These are phyloP conservation scores for Apodemia zela DNA, from an alignment of 2,888 invertebrate species.

Conservation along the genomic window DNA sequence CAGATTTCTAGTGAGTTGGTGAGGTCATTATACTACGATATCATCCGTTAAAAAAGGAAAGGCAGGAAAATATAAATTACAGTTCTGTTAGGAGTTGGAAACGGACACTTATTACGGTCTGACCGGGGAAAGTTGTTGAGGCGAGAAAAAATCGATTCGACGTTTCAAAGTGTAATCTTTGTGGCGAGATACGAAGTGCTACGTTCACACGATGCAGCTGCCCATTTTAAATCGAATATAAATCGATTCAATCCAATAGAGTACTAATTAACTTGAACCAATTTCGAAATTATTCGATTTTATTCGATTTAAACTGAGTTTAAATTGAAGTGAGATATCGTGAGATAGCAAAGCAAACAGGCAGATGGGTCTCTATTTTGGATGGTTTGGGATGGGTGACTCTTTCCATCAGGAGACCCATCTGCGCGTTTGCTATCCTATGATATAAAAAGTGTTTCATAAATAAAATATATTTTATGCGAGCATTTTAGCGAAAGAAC, in stretches of 20 bases:
- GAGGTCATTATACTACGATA: not conserved
- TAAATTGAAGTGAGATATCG: too few relatives aligned
- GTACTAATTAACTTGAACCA: too few relatives aligned
- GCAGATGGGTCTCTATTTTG: too few relatives aligned
- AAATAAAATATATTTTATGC: too few relatives aligned
- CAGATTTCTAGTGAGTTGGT: not conserved
- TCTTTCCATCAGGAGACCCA: too few relatives aligned
- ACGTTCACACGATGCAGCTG: not conserved
- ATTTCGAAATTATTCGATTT: too few relatives aligned
- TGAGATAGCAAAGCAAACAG: too few relatives aligned
- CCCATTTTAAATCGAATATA: not conserved
- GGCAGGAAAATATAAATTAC: slow-evolving; percentile 6
- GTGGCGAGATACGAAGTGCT: not conserved
- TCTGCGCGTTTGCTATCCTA: too few relatives aligned
- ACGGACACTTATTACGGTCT: not conserved
- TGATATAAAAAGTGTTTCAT: too few relatives aligned
- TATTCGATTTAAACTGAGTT: too few relatives aligned
- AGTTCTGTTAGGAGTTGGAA: not conserved
- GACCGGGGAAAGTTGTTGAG: slow-evolving; percentile 10
- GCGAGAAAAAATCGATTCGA: slow-evolving; percentile 6
- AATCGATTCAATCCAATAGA: not conserved
- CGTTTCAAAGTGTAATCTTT: not conserved
- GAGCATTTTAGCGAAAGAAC: too few relatives aligned
- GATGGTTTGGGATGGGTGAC: too few relatives aligned
- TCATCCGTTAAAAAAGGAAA: not conserved